Conservation (phyloP, 2,113 vertebrate species). For the Ictidomys tridecemlineatus region DNA sequence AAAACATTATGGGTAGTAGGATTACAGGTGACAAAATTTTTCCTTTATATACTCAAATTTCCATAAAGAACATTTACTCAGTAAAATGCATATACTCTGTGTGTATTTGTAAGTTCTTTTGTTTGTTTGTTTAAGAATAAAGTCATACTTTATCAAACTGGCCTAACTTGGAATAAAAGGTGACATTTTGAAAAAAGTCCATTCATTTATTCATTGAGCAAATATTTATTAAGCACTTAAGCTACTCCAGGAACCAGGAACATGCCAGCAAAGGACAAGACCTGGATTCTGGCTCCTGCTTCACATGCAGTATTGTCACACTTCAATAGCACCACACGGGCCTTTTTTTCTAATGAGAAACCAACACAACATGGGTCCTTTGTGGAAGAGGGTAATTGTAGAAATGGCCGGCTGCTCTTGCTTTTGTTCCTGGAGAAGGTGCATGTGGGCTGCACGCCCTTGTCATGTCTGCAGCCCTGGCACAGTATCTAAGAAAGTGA, state of each 20-base stretch:
- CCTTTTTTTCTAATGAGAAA: neutral
- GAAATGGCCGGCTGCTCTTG: no score
- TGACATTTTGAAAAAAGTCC: neutral
- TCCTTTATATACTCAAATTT: neutral
- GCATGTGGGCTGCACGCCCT: rapidly evolving
- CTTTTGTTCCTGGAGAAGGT: neutral
- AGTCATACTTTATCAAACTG: neutral
- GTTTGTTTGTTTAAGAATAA: neutral
- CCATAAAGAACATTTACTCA: neutral
- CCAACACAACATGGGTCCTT: neutral
- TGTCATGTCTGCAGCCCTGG: rapidly evolving
- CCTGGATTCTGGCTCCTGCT: no score
- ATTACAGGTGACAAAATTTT: neutral
- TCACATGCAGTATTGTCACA: rapidly evolving
- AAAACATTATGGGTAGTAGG: neutral
- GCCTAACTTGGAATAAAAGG: neutral
- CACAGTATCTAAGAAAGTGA: neutral
- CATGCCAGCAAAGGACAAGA: neutral
- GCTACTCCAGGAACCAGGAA: neutral
- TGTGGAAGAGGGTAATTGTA: neutral
- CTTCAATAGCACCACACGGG: rapidly evolving
- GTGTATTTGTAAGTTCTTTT: neutral
- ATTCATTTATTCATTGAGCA: neutral
- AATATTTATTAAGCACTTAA: neutral
- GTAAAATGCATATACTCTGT: neutral